phyloP scores from a whole-genome alignment of 2,888 invertebrate genomes.

The Scaptomyza flava region DNA sequence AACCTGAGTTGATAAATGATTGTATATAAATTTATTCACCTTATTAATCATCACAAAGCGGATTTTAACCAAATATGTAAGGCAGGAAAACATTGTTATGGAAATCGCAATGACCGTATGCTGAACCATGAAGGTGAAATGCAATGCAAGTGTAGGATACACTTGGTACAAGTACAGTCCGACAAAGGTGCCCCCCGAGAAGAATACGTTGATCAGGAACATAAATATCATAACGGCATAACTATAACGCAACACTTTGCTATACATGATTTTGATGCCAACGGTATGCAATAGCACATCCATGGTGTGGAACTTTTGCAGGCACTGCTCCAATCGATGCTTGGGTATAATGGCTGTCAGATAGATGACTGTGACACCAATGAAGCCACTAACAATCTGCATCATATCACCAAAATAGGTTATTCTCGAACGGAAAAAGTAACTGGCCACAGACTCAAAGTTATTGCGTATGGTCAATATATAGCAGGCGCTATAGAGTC shows the following conservation, averaged over 20 bases:
- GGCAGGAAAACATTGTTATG: conserved; percentile 70
- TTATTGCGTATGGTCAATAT: conserved; percentile 73
- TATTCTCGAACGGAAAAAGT: conserved; percentile 82
- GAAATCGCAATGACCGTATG: conserved; percentile 80
- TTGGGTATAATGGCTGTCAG: conserved; percentile 79
- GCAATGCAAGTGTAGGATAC: conserved; percentile 71
- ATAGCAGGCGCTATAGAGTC: conserved; percentile 76
- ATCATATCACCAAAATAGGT: conserved; percentile 82
- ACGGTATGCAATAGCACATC: conserved; percentile 77
- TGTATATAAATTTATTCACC: conserved; percentile 53
- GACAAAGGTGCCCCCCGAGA: conserved; percentile 75
- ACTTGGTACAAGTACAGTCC: conserved; percentile 69
- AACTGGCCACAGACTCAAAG: conserved; percentile 82
- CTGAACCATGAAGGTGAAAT: conserved; percentile 82
- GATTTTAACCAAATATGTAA: conserved; percentile 76
- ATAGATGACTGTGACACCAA: conserved; percentile 82
- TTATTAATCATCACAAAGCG: conserved; percentile 81
- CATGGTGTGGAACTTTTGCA: conserved; percentile 72
- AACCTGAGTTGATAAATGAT: no score
- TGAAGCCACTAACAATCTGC: conserved; percentile 81
- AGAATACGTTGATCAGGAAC: conserved; percentile 67
- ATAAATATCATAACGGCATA: conserved; percentile 70
- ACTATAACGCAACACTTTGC: conserved; percentile 78
- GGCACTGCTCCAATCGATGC: conserved; percentile 74
- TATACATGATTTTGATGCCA: conserved; percentile 82